Conservation (phyloP, 2,113 vertebrate genomes). For the Sphaerodactylus townsendi region DNA sequence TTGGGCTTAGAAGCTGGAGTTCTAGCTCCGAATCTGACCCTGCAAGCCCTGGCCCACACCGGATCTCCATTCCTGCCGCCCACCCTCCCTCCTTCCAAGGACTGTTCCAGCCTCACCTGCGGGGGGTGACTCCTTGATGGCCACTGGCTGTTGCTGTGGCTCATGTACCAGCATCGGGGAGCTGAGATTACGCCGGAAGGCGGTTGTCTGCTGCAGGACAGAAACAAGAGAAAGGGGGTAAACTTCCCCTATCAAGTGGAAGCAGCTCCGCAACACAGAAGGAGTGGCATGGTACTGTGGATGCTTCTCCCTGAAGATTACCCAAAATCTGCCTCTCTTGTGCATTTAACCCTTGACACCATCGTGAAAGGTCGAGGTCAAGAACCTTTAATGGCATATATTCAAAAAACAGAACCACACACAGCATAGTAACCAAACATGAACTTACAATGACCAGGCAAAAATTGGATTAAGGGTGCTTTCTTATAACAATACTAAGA, state of each 20-base stretch:
- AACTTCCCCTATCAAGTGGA: neutral
- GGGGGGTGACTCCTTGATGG: slow-evolving; percentile 78
- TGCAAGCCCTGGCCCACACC: too few species aligned
- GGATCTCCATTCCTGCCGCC: too few species aligned
- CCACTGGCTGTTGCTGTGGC: slow-evolving; percentile 65
- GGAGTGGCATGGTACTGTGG: neutral
- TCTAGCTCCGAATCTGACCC: too few species aligned
- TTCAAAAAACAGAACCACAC: too few species aligned
- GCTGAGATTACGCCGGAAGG: slow-evolving; percentile 92
- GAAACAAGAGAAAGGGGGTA: neutral
- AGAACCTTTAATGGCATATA: too few species aligned
- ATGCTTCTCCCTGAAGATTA: neutral
- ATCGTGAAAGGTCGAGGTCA: neutral
- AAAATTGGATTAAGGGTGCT: too few species aligned
- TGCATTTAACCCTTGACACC: neutral
- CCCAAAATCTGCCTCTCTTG: neutral
- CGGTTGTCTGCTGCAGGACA: slow-evolving; percentile 73
- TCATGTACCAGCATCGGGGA: slow-evolving; percentile 86
- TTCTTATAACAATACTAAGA: too few species aligned
- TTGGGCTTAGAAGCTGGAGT: too few species aligned
- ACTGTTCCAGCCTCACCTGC: slow-evolving; percentile 55
- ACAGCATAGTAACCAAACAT: too few species aligned
- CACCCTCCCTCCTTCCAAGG: too few species aligned
- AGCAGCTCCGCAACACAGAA: neutral
- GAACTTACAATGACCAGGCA: too few species aligned